These are phyloP conservation scores for Tetraneura akinire DNA, from an alignment of 1,140 invertebrate genomes.

Conservation along the genomic window DNA sequence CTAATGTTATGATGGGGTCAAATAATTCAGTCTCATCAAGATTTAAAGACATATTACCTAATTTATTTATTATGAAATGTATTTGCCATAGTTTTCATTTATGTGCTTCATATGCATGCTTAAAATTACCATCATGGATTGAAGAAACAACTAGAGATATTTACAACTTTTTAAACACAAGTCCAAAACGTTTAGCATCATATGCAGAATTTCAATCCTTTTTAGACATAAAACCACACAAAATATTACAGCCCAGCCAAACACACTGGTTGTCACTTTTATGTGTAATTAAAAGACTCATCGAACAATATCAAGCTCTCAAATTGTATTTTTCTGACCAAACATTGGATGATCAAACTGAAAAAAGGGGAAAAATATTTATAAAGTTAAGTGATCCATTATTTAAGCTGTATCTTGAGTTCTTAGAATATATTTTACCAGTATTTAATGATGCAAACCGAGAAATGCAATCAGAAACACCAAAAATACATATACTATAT, in stretches of 20 bases:
- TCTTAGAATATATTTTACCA: constrained; percentile 1
- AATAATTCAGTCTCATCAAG: too few species aligned
- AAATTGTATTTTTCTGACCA: not conserved
- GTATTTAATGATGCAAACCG: not conserved
- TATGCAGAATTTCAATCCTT: constrained; percentile 34
- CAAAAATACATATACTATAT: constrained; percentile 9
- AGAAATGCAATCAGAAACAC: constrained; percentile 2
- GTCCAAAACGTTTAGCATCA: not conserved
- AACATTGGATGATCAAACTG: not conserved
- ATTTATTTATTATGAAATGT: constrained; percentile 47
- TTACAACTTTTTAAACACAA: constrained; percentile 51
- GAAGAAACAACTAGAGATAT: constrained; percentile 51
- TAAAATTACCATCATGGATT: constrained; percentile 17
- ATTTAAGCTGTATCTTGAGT: not conserved
- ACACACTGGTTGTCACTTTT: constrained; percentile 38
- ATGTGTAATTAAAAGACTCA: not conserved
- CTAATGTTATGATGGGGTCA: too few species aligned
- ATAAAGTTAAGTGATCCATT: not conserved
- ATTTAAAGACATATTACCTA: too few species aligned
- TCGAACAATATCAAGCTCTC: not conserved
- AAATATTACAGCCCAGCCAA: constrained; percentile 4
- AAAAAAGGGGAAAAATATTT: not conserved
- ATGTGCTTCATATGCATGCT: constrained; percentile 52
- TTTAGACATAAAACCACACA: constrained; percentile 26
- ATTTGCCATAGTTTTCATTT: constrained; percentile 53